Conservation (phyloP, 2,888 invertebrate species). For the Anorthoa munda region DNA sequence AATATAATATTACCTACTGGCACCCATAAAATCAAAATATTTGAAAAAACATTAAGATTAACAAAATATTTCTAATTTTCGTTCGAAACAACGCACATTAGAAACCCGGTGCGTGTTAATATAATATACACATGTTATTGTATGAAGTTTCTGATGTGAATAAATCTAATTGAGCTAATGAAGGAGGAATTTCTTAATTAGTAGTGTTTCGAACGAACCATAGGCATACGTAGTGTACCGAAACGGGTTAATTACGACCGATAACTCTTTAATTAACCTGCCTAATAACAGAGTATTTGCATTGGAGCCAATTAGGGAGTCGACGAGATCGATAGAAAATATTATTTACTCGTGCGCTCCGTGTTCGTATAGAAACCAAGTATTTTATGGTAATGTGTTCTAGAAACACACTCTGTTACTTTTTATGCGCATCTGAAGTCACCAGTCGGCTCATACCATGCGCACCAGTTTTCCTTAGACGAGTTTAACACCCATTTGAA, state of each 20-base stretch:
- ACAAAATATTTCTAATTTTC: slow-evolving; percentile 62
- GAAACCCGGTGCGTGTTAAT: slow-evolving; percentile 61
- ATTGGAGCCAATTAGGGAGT: slow-evolving; percentile 86
- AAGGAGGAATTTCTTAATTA: slow-evolving; percentile 90
- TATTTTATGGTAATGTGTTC: slow-evolving; percentile 55
- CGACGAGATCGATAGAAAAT: slow-evolving; percentile 80
- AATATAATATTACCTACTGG: slow-evolving; percentile 5
- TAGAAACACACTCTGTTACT: slow-evolving; percentile 47
- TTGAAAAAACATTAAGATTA: slow-evolving; percentile 60
- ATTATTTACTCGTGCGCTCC: slow-evolving; percentile 70
- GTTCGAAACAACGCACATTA: slow-evolving; percentile 52
- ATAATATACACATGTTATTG: slow-evolving; percentile 68
- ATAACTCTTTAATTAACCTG: slow-evolving; percentile 91
- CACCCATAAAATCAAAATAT: slow-evolving; percentile 42
- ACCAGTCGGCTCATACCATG: slow-evolving; percentile 16
- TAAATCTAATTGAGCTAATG: slow-evolving; percentile 89
- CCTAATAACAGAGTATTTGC: slow-evolving; percentile 90
- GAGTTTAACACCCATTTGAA: slow-evolving; percentile 37
- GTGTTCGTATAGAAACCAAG: slow-evolving; percentile 52
- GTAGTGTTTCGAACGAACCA: slow-evolving; percentile 86
- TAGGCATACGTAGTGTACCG: slow-evolving; percentile 87
- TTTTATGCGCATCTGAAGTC: slow-evolving; percentile 48
- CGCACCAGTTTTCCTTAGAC: slow-evolving; percentile 37
- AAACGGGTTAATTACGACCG: slow-evolving; percentile 88
- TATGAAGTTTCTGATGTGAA: slow-evolving; percentile 80